These are phyloP conservation scores for Choloepus hoffmanni DNA, from an alignment of 2,113 vertebrate genomes.

Conservation along the genomic window DNA sequence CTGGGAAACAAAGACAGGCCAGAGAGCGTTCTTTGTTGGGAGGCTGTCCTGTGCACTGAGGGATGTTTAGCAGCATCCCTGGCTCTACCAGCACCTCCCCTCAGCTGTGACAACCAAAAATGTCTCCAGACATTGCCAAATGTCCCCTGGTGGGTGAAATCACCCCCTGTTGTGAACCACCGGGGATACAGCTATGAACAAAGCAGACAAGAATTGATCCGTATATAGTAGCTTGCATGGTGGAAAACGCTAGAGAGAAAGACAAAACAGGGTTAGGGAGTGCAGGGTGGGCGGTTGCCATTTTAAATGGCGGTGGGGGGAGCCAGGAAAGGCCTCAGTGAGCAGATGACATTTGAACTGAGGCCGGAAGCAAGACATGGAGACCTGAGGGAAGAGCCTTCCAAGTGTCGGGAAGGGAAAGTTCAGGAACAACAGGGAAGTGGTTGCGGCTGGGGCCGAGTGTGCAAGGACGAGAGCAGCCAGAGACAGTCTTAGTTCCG, in stretches of 20 bases:
- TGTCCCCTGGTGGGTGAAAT: background rate
- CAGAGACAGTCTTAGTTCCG: background rate
- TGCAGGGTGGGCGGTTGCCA: background rate
- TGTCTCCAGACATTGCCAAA: background rate
- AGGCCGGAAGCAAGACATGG: background rate
- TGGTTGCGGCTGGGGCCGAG: background rate
- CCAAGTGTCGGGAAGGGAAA: too few species aligned
- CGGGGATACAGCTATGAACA: background rate
- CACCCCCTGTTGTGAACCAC: background rate
- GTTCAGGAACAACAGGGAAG: background rate
- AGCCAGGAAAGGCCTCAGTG: too few species aligned
- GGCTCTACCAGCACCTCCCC: background rate
- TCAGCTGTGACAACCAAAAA: background rate
- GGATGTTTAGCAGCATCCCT: too few species aligned
- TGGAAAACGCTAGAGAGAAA: background rate
- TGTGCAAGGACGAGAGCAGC: background rate
- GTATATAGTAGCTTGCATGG: rapidly evolving
- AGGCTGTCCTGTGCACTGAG: background rate
- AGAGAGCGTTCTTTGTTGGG: background rate
- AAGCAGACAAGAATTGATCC: background rate
- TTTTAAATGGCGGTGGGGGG: background rate
- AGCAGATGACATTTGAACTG: background rate
- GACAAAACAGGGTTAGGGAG: background rate
- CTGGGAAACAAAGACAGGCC: too few species aligned
- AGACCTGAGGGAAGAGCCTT: background rate